Base-by-base conservation (phyloP, 2,797 vertebrate genomes). In the Mionectes olivaceus region DNA sequence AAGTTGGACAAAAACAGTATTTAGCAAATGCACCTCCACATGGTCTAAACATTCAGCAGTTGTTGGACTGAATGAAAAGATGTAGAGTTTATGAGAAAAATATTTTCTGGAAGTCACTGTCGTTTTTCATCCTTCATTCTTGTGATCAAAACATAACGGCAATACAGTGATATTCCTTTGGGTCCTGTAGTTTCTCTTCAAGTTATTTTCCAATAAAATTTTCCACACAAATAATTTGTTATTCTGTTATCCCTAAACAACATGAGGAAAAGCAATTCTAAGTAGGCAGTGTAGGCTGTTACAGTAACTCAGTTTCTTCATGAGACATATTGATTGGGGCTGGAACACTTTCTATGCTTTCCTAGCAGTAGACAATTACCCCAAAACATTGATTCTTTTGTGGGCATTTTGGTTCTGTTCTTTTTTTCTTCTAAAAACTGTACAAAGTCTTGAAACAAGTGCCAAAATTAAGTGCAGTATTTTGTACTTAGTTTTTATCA, bases 171-270 rank as follows among this genome's bases (percentile, higher is more conserved):
- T 61, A 53, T 96, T 97, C 97, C 96, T 97, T 96, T 96, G 97
- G 95, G 96, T 97, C 90, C 94, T 94, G 63, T 89, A 94, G 93
- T 96, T 96, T 81, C 17, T 93, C 47, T 81, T 91, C 52, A 88
- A 96, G 98, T 97, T 96, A 98, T 97, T 98, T 98, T 98, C 96
- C 97, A 98, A 95, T 78, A 97, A 98, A 97, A 91, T 98, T 94
- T 96, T 98, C 91, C 76, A 64, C 96, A 97, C 98, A 97, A 98
- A 97, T 98, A 98, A 98, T 97, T 98, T 98, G 97, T 98, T 94
- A 96, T 82, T 94, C 93, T 97, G 96, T 98, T 98, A 97, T 97
- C 94, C 96, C 95, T 96, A 83, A 92, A 57, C 39, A 92, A 57
- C 57, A 85, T 49, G 64, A 96, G 96, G 95, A 97, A 96, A 56